phyloP scores from a whole-genome alignment of 92 coral and sea anemone genomes.

The Phenganax subtilis region DNA sequence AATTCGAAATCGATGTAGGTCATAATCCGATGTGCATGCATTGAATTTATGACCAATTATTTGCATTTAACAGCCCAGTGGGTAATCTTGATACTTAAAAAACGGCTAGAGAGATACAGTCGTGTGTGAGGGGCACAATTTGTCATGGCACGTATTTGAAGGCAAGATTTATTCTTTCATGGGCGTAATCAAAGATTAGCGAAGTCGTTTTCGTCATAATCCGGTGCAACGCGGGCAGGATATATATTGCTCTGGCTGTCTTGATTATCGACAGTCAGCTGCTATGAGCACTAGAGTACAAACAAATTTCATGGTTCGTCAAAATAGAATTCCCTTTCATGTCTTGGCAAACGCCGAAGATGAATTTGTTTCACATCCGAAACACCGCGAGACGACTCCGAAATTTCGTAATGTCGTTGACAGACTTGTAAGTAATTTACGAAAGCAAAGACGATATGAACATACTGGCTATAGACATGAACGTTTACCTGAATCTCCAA shows the following conservation, averaged over 20 bases:
- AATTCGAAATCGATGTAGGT: background rate
- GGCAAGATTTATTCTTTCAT: too few species aligned
- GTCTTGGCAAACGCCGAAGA: constrained; percentile 19
- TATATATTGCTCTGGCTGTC: constrained; percentile 12
- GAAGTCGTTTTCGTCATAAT: background rate
- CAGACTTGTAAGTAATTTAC: constrained; percentile 7
- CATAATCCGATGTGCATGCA: constrained; percentile 5
- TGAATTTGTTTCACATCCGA: background rate
- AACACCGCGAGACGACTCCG: constrained; percentile 1
- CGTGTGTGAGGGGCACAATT: background rate
- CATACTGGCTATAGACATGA: background rate
- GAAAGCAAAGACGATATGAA: background rate
- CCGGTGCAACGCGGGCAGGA: background rate
- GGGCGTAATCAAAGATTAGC: too few species aligned
- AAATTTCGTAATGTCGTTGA: constrained; percentile 17
- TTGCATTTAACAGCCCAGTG: constrained; percentile 30
- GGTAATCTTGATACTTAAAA: background rate
- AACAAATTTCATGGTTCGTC: constrained; percentile 16
- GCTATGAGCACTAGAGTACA: background rate
- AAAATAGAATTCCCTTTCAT: constrained; percentile 23
- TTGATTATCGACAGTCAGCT: background rate
- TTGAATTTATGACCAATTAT: constrained; percentile 29
- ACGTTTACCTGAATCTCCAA: background rate
- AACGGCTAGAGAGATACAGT: background rate
- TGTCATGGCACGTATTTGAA: background rate